A percentile compares a stretch with the other conserved stretches of the same genome.
phyloP scores from a whole-genome alignment of 2,113 vertebrate genomes.

The Pelobates fuscus region DNA sequence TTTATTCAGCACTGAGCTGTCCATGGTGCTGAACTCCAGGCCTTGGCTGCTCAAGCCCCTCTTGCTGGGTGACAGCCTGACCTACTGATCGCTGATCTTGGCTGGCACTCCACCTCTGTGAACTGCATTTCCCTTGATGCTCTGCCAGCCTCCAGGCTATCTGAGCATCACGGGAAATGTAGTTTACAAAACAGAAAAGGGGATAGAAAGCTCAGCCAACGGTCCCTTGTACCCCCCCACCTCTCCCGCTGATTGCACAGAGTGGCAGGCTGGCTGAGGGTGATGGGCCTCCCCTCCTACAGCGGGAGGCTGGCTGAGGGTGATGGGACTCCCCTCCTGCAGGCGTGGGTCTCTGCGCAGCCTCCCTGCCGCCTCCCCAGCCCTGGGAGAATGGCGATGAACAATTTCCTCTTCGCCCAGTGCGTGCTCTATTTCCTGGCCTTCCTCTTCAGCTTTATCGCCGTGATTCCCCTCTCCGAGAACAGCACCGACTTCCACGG shows the following conservation, averaged over 20 bases:
- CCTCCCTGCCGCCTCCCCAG: constrained; percentile 53
- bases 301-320: neutral
- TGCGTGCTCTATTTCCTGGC: constrained; percentile 88
- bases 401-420: constrained; percentile 85
- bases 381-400: constrained; percentile 77
- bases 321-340: neutral
- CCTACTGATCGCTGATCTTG: too few relatives aligned
- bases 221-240: too few relatives aligned
- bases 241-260: too few relatives aligned
- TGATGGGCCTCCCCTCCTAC: neutral
- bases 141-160: too few relatives aligned
- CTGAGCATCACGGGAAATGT: too few relatives aligned
- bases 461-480: constrained; percentile 90
- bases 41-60: neutral
- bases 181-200: too few relatives aligned
- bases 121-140: too few relatives aligned
- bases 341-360: constrained; percentile 50
- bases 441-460: constrained; percentile 88
- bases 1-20: too few relatives aligned
- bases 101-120: too few relatives aligned
- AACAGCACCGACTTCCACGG: constrained; percentile 90
- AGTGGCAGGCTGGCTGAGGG: neutral
- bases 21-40: constrained; percentile 21
- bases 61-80: neutral
- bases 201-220: too few relatives aligned